Evolutionary conservation across 2,888 invertebrate species (phyloP), one percentile per base, ranked within the genome.

Genomic region (Lycophotia porphyrea): DNA sequence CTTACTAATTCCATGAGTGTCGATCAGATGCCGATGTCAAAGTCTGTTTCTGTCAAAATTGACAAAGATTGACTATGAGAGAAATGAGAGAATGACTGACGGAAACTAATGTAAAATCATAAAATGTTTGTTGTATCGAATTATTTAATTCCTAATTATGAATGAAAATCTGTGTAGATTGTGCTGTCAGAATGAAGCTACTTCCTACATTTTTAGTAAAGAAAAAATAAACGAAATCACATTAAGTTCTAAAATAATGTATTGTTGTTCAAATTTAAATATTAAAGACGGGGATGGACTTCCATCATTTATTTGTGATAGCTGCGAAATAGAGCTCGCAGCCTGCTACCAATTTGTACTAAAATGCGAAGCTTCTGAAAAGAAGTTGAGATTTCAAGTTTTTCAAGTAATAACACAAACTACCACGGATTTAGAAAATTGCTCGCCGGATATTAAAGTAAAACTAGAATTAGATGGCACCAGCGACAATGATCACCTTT

Each of bases 341-440:
- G 58, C 79, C 4, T 91, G 93, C 61, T 95, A 93, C 76, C 85
- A 87, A 66, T 95, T 95, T 85, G 79, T 94, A 31, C 73, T 91
- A 3, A 93, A 92, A 87, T 95, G 95, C 74, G 93, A 94, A 86
- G 89, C 91, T 49, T 87, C 94, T 2, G 95, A 95, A 61, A 90
- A 87, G 73, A 91, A 88, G 71, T 80, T 95, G 18, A 91, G 92
- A 4, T 87, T 86, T n/a, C 73, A 85, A 70, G 64, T 64, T 52
- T 39, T 75, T 27, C 31, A 69, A 21, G 69, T 70, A 58, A 71
- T 74, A 63, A 52, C 78, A 2, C 60, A 78, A 67, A 74, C 73
- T 55, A 77, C 61, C 9, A 60, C 71, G 36, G 65, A 76, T 24
- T 77, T 74, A 4, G 60, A 82, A 3, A 76, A 85, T 47, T 81